A percentile compares a stretch with the other conserved stretches of the same genome.
These are phyloP conservation scores for Drosophila parabipectinata DNA, from an alignment of 1,140 invertebrate species.

Conservation along the genomic window DNA sequence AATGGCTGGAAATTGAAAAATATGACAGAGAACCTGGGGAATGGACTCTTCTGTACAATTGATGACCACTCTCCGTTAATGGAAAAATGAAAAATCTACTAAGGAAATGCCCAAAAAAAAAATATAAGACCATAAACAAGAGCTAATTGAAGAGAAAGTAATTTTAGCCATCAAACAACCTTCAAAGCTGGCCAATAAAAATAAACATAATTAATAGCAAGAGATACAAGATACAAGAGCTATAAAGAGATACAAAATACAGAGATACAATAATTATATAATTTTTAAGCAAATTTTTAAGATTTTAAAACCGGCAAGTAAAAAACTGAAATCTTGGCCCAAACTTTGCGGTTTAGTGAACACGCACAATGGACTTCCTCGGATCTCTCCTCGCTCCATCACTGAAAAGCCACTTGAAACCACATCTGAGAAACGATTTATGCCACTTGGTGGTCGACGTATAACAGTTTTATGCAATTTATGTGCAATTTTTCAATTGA, in stretches of 20 bases:
- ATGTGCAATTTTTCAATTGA: slow-evolving; percentile 78
- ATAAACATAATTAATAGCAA: slow-evolving; percentile 54
- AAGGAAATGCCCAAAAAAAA: slow-evolving; percentile 42
- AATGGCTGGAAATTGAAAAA: slow-evolving; percentile 43
- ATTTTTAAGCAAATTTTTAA: slow-evolving; percentile 6
- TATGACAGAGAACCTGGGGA: slow-evolving; percentile 39
- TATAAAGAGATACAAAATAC: slow-evolving; percentile 4
- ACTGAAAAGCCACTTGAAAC: not conserved
- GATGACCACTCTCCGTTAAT: slow-evolving; percentile 41
- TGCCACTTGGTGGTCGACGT: slow-evolving; percentile 28
- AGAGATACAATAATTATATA: not conserved
- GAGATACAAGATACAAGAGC: slow-evolving; percentile 20
- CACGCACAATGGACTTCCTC: slow-evolving; percentile 68
- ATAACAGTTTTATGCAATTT: slow-evolving; percentile 70
- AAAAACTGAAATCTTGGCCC: slow-evolving; percentile 31
- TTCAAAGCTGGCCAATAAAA: slow-evolving; percentile 37
- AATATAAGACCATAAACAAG: slow-evolving; percentile 31
- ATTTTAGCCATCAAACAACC: slow-evolving; percentile 39
- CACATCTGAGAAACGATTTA: slow-evolving; percentile 52
- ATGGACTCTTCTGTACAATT: slow-evolving; percentile 23
- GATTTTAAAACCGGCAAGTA: too few species aligned
- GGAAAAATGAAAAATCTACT: slow-evolving; percentile 50
- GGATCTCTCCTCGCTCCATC: slow-evolving; percentile 3
- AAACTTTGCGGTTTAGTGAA: slow-evolving; percentile 73
- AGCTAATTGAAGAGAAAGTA: slow-evolving; percentile 73